Evolutionary conservation across 2,113 vertebrate genomes (phyloP), one percentile per base, ranked within the genome.

Genomic region (Puffinus mauretanicus): DNA sequence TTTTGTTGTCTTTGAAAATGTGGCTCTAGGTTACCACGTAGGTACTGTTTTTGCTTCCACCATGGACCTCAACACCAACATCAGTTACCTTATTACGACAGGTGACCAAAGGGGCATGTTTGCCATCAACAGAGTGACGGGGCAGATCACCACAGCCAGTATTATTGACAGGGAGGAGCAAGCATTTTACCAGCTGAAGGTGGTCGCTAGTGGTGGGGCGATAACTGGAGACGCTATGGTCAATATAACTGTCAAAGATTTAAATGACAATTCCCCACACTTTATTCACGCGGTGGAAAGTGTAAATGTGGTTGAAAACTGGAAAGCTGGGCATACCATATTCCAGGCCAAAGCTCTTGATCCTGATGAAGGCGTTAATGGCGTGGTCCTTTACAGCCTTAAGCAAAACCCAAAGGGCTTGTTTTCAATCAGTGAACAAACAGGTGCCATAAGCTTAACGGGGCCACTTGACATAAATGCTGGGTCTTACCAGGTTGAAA

Each of bases 1-100:
- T 95, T 99, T 99, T 82, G 99, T 99, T 94, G 99, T 99, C 92
- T 99, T 99, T 98, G 99, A 99, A 98, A 99, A 99, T 1, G 98
- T 99, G 49, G 98, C 98, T 13, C 27, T 97, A 5, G 99, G 99
- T 46, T 98, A 99, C 7, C 98, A 98, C 0, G 98, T 99, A n/a
- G 99, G 99, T n/a, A 98, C 98, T 1, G 99, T 99, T 79, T 99
- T 98, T 30, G 99, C 99, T 47, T 98, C 99, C 77, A 99, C 98
- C 7, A 98, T 99, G 42, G 99, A 99, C 94, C 97, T 99, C 73
- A 99, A 99, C 97, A 98, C 98, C 76, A 99, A 99, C 92, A 99
- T 99, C 86, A 99, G 98, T 44, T 99, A 99, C 93, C 97, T 99
- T 73, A 99, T 99, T 91, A 99, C 99, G 0, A 98, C 98, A 2